Base-by-base conservation (phyloP, 2,797 vertebrate species). In the Myotis daubentonii region DNA sequence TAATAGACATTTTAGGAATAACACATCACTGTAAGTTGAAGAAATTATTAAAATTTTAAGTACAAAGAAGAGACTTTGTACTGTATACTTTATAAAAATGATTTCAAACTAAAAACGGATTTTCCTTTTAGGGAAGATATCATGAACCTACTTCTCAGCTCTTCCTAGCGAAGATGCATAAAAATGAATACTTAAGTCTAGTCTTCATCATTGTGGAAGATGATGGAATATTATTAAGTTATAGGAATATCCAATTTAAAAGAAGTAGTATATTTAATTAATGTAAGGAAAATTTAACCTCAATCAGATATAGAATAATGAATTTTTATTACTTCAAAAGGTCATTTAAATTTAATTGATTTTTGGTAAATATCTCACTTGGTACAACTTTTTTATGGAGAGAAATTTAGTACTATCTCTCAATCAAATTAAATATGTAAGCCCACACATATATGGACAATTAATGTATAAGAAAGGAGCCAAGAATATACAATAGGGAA, bases 1-100 rank as follows among this genome's bases (percentile, higher is more conserved):
- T 97, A 98, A 85, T 17, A 96, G 51, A 93, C 97, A 93, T 68
- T 95, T 96, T 95, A 33, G 25, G 47, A 86, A 80, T 71, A 94
- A 0, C 0, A 36, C 13, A 75, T 66, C 25, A 47, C 1, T 92
- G 89, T 89, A 47, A 87, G 15, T 65, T 79, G 38, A 88, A 92
- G 6, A 8, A 75, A 87, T 79, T 86, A 75, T 33, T 2, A 86
- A 87, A 68, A 36, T 79, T 90, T 74, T 72, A 94, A 92, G 49
- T 72, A 6, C 49, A 1, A 89, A 47, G 19, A 49, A 84, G 8
- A 87, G 1, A 44, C 20, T 62, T 44, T 51, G 13, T 36, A 33
- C 41, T 86, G 1, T 1, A 81, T 81, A 62, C 5, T 60, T 75
- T 72, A 76, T 57, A 71, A 89, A 96, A 93, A 62, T 47, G 0